A percentile compares a stretch with the other conserved stretches of the same genome.
Evolutionary conservation across 2,888 invertebrate genomes (phyloP).

Genomic region (Netelia fuscicornis): DNA sequence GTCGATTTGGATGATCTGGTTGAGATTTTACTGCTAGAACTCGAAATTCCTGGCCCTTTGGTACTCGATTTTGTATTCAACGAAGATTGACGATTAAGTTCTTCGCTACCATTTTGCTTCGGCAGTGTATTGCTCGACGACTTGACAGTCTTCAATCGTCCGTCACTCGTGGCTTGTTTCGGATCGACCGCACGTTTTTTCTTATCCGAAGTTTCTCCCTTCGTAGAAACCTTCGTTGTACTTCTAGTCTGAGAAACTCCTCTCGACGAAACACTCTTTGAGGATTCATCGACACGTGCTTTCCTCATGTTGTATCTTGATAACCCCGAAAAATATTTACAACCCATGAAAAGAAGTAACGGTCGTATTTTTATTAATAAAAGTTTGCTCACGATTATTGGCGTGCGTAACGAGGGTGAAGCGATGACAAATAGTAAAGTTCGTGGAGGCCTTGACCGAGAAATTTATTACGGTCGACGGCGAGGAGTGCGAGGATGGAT

Average conservation of each 20-base stretch:
- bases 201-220: constrained; percentile 24
- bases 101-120: constrained; percentile 19
- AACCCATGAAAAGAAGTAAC: no score
- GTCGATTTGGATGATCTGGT: constrained; percentile 10
- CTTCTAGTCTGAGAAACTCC: constrained; percentile 13
- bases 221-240: neutral
- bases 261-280: constrained; percentile 24
- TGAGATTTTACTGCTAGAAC: neutral
- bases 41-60: constrained; percentile 32
- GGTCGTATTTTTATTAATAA: no score
- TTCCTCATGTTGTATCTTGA: constrained; percentile 50
- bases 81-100: constrained; percentile 12
- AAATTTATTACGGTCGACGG: neutral
- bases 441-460: constrained; percentile 18
- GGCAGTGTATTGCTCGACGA: neutral
- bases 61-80: constrained; percentile 7
- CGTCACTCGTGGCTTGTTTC: constrained; percentile 12
- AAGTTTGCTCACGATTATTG: neutral
- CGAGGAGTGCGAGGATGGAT: neutral
- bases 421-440: constrained; percentile 1
- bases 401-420: neutral
- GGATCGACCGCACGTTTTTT: constrained; percentile 22
- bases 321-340: no score
- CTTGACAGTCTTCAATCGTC: constrained; percentile 19
- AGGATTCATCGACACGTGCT: constrained; percentile 42